Percentiles rank a stretch among this genome's conserved stretches.
Conservation (phyloP, 2,113 vertebrate species). For the Lanius collurio region DNA sequence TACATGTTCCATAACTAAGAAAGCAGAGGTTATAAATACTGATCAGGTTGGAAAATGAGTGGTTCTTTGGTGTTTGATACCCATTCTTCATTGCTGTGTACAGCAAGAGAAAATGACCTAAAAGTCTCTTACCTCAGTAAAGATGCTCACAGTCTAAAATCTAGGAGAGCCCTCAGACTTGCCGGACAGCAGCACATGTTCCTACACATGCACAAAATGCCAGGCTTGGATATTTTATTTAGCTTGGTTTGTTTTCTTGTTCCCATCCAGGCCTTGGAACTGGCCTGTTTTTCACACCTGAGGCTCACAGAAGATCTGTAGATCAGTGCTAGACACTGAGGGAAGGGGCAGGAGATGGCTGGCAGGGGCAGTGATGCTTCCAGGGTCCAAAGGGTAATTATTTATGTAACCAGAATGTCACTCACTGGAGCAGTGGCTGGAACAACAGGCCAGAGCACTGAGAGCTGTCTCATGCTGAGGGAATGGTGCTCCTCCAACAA, state of each 20-base stretch:
- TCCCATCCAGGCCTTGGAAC: slow-evolving; percentile 6
- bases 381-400: background rate
- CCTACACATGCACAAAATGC: background rate
- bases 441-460: background rate
- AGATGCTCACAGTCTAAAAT: background rate
- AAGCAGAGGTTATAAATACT: background rate
- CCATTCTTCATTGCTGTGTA: background rate
- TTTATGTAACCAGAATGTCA: background rate
- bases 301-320: background rate
- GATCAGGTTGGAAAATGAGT: background rate
- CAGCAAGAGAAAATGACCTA: background rate
- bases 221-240: background rate
- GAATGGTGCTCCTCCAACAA: background rate
- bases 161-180: background rate
- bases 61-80: background rate
- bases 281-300: background rate
- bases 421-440: background rate
- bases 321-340: background rate
- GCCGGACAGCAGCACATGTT: background rate
- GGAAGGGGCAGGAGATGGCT: background rate
- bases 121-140: background rate
- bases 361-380: background rate
- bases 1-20: background rate
- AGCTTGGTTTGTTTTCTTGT: slow-evolving; percentile 30
- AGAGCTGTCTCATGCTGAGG: background rate